Evolutionary conservation across 1,140 invertebrate genomes (phyloP), one percentile per base, ranked within the genome.

Genomic region (Plutomurus gul): DNA sequence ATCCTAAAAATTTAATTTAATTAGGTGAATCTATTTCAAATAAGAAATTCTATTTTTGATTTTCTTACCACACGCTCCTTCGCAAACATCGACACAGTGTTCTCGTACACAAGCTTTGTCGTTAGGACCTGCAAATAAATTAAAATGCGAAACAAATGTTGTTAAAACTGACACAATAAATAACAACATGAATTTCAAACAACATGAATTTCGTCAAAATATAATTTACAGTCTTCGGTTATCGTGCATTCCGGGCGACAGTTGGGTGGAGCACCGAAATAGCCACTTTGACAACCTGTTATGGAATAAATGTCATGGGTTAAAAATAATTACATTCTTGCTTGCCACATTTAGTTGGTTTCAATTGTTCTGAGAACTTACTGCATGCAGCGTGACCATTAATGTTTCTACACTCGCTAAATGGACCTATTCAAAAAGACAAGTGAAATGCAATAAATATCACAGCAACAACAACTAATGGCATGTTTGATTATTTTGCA

Each of bases 161-260:
- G 84, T 93, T 92, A 3, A n/a, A n/a, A n/a, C n/a, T n/a, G n/a
- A n/a, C n/a, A n/a, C n/a, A n/a, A n/a, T n/a, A n/a, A n/a, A n/a
- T n/a, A n/a, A n/a, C n/a, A n/a, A n/a, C n/a, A n/a, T n/a, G n/a
- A n/a, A n/a, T n/a, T 88, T 85, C 92, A 93, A 86, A 92, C 91
- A 7, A 91, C 91, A 77, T 90, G 85, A 85, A n/a, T n/a, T n/a
- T n/a, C n/a, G n/a, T n/a, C 87, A 84, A n/a, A n/a, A n/a, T n/a
- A n/a, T n/a, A n/a, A n/a, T n/a, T n/a, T n/a, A n/a, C n/a, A 95
- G 81, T 95, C 93, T 85, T 93, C 90, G 84, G 93, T 90, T 74
- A 93, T 93, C 10, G 46, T 36, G 51, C 79, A 83, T 72, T 81
- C 85, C 72, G 51, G 84, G 75, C 78, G 81, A 83, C 76, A 86